A percentile compares a stretch with the other conserved stretches of the same genome.
Evolutionary conservation across 1,140 invertebrate genomes (phyloP).

Genomic region (Choristoneura fumiferana): DNA sequence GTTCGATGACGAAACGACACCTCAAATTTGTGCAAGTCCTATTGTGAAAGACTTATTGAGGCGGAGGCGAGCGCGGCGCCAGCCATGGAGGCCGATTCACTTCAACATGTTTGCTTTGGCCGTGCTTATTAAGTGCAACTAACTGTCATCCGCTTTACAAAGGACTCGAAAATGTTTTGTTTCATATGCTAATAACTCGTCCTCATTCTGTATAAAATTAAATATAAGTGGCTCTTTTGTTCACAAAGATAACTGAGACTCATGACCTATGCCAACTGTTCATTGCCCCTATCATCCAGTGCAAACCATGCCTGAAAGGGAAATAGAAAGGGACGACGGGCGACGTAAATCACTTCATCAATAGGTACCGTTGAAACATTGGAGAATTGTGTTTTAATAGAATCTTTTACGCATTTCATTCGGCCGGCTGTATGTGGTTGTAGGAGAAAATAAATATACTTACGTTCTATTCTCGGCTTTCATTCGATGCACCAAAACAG

Average conservation of each 20-base stretch:
- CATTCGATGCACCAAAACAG: constrained; percentile 25
- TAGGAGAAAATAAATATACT: constrained; percentile 27
- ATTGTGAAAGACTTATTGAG: constrained; percentile 68
- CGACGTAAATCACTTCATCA: constrained; percentile 11
- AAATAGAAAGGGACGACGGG: too few relatives aligned
- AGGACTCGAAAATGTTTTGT: background rate
- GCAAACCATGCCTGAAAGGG: background rate
- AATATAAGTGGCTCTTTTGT: background rate
- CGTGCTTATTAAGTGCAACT: background rate
- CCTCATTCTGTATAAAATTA: background rate
- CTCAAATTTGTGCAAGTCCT: constrained; percentile 53
- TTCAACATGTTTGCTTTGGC: constrained; percentile 22
- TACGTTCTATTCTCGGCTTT: constrained; percentile 36
- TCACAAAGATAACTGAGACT: background rate
- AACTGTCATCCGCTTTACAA: background rate
- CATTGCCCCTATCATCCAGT: constrained; percentile 10
- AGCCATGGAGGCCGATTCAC: constrained; percentile 40
- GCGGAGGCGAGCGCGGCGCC: constrained; percentile 43
- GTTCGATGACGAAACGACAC: constrained; percentile 56
- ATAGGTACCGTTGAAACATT: background rate
- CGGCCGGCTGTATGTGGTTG: constrained; percentile 12
- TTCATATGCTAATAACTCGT: constrained; percentile 1
- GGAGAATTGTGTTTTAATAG: too few relatives aligned
- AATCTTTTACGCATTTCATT: constrained; percentile 3
- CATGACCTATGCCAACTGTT: constrained; percentile 13